These are phyloP conservation scores for Rhipidura dahli DNA, from an alignment of 2,113 vertebrate species.

Conservation along the genomic window DNA sequence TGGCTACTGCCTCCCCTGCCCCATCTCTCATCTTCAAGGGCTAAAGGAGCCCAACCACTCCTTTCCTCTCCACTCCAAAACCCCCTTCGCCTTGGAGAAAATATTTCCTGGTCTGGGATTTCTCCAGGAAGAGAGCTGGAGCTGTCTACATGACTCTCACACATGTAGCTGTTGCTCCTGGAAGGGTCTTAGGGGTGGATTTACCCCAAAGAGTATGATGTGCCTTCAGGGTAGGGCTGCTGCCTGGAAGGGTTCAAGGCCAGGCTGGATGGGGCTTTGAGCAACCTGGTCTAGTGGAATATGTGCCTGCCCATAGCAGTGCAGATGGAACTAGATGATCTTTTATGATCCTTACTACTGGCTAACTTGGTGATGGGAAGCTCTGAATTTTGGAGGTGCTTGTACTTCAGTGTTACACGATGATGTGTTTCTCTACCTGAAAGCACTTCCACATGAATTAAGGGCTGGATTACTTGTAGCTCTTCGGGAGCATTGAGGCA, in stretches of 20 bases:
- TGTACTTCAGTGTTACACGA: neutral
- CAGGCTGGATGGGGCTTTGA: neutral
- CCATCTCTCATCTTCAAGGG: neutral
- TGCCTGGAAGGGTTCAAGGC: neutral
- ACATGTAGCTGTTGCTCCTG: neutral
- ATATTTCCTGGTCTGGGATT: neutral
- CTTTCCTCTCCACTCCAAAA: neutral
- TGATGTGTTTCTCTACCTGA: neutral
- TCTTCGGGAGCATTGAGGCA: neutral
- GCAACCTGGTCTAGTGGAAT: neutral
- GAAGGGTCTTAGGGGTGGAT: neutral
- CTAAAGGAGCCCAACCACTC: fast-evolving
- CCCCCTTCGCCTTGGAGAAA: neutral
- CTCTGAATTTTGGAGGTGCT: neutral
- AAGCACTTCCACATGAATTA: neutral
- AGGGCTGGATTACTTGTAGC: neutral
- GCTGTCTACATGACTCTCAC: neutral
- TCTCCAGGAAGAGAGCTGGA: neutral
- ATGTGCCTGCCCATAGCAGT: neutral
- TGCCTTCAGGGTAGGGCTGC: neutral
- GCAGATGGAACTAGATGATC: neutral
- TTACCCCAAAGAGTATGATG: neutral
- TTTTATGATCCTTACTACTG: neutral
- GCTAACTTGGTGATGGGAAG: neutral
- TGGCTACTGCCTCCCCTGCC: neutral